Conservation (phyloP, 2,888 invertebrate species). For the Idaea biselata region DNA sequence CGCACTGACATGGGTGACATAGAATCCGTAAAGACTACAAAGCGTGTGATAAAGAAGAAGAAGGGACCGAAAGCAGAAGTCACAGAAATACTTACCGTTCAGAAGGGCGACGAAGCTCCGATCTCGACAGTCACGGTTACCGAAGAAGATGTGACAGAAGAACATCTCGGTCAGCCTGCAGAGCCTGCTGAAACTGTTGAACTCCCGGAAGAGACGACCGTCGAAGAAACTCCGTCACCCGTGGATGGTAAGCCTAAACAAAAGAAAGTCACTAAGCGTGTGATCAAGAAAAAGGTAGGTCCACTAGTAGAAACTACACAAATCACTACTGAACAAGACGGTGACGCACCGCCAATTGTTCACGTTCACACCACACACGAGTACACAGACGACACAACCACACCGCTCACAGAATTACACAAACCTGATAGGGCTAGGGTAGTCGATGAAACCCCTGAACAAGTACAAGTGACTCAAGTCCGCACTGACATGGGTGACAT, state of each 20-base stretch:
- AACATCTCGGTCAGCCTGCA: constrained; percentile 15
- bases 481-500: constrained; percentile 30
- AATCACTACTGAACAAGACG: constrained; percentile 40
- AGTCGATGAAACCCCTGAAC: constrained; percentile 30
- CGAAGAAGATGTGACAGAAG: background rate
- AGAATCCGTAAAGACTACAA: background rate
- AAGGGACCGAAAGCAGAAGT: constrained; percentile 31
- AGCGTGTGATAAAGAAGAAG: constrained; percentile 26
- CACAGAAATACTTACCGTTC: constrained; percentile 32
- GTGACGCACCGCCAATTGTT: background rate
- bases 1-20: constrained; percentile 1
- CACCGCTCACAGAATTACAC: constrained; percentile 5
- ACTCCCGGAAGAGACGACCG: constrained; percentile 32
- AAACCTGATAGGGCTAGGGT: constrained; percentile 29
- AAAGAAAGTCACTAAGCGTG: constrained; percentile 30
- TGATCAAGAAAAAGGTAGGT: constrained; percentile 43
- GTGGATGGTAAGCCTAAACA: constrained; percentile 39
- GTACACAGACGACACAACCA: constrained; percentile 20
- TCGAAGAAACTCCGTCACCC: constrained; percentile 21
- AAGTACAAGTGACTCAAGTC: constrained; percentile 27
- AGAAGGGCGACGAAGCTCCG: background rate
- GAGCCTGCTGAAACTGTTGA: constrained; percentile 41
- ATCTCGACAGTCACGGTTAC: background rate
- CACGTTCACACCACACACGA: constrained; percentile 22
- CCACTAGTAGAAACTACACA: constrained; percentile 49